Evolutionary conservation across 2,113 vertebrate genomes (phyloP), one percentile per base, ranked within the genome.

Genomic region (Tragulus kanchil): DNA sequence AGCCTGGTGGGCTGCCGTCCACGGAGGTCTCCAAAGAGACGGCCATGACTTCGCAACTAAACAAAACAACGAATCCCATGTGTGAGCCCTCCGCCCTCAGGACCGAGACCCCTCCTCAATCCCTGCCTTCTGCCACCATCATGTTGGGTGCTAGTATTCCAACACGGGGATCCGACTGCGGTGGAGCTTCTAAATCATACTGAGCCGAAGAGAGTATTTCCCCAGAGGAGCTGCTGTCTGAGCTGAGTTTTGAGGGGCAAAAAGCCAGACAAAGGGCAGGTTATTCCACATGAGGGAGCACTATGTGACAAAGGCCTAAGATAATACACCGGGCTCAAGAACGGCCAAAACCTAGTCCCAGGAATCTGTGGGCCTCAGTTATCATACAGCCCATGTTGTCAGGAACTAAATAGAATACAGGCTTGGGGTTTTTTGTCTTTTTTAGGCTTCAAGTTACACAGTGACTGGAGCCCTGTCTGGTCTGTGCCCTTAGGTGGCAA

Each of bases 241-340:
- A 54, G 25, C 62, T 59, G 90, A 96, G 58, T 73, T 50, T 82
- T 69, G 45, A 86, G 81, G 45, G 17, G 26, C n/a, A 65, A 75
- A 78, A 48, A 81, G 12, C 83, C 75, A 96, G 31, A 65, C 52
- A 54, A 77, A 89, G 9, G 19, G 25, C 28, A 48, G 36, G 42
- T 62, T 54, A 19, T 50, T 64, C 62, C 15, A 11, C 28, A 11
- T 45, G 28, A 82, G 52, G 67, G 23, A 82, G 7, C 48, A 42
- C 1, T 12, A 1, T 1, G 9, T 52, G 67, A 64, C 78, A 5
- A 31, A 71, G 61, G 26, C 56, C 71, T 26, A 42, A 78, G 50
- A 6, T 21, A 48, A 42, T 42, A 6, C 0, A 1, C n/a, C 2
- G 3, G 69, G 21, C 73, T 65, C 71, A 48, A 13, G 17, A 28